Conservation (phyloP, 2,797 vertebrate species). For the Diplodus puntazzo region DNA sequence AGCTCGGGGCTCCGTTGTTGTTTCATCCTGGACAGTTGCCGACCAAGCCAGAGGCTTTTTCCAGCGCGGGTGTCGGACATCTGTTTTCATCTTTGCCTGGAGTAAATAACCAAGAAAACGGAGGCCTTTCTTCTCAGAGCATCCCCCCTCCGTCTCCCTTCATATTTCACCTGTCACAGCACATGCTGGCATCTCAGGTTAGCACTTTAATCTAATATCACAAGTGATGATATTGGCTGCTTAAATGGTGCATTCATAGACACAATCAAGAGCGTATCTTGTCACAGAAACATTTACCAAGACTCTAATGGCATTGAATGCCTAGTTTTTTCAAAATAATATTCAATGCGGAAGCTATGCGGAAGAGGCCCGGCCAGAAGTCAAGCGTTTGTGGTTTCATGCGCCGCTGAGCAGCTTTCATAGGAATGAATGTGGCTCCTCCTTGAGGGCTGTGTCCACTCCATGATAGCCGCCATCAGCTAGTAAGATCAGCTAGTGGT, state of each 20-base stretch:
- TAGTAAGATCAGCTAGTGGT: too few species aligned
- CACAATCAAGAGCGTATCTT: not conserved
- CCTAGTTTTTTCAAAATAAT: too few species aligned
- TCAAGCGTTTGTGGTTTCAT: too few species aligned
- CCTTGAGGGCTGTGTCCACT: too few species aligned
- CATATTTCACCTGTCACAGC: slow-evolving; percentile 91
- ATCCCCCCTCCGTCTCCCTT: slow-evolving; percentile 86
- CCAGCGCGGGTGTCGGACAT: slow-evolving; percentile 86
- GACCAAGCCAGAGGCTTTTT: slow-evolving; percentile 86
- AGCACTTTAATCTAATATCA: not conserved
- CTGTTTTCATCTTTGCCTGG: slow-evolving; percentile 89
- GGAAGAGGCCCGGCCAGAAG: too few species aligned
- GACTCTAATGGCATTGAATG: not conserved
- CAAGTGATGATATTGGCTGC: not conserved
- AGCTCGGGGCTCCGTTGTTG: slow-evolving; percentile 86
- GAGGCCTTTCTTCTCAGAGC: slow-evolving; percentile 84
- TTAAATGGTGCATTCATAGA: not conserved
- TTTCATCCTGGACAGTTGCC: slow-evolving; percentile 90
- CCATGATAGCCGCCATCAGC: too few species aligned
- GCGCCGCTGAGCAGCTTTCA: too few species aligned
- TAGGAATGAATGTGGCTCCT: too few species aligned
- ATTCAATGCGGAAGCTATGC: too few species aligned
- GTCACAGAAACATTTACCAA: not conserved
- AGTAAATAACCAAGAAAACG: slow-evolving; percentile 85
- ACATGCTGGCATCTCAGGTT: slow-evolving; percentile 92